Evolutionary conservation across 2,888 invertebrate species (phyloP).

Genomic region (Philopedon plagiatum): DNA sequence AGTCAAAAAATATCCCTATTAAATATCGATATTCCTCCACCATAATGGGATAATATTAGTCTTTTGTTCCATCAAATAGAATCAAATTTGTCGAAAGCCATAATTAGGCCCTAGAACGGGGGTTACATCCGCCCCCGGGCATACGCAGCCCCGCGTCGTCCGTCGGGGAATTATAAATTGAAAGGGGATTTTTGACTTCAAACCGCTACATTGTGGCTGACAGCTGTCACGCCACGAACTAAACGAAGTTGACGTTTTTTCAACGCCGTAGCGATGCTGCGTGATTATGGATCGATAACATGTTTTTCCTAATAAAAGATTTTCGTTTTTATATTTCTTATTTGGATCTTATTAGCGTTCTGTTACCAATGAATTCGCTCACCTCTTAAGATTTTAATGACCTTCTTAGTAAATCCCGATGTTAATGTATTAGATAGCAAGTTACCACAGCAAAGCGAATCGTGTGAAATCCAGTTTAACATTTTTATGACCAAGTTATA

Average conservation of each 20-base stretch:
- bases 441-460: no score
- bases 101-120: conserved; percentile 61
- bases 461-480: no score
- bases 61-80: conserved; percentile 54
- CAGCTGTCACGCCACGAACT: conserved; percentile 67
- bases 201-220: conserved; percentile 69
- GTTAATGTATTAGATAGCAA: no score
- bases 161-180: conserved; percentile 66
- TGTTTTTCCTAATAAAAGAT: neutral
- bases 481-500: no score
- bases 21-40: conserved; percentile 4
- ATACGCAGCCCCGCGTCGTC: conserved; percentile 40
- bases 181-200: conserved; percentile 67
- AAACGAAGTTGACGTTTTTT: conserved; percentile 66
- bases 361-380: no score
- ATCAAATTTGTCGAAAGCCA: conserved; percentile 61
- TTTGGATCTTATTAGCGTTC: neutral
- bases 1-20: neutral
- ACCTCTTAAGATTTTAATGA: no score
- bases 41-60: conserved; percentile 15
- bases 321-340: neutral
- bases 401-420: no score
- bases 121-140: conserved; percentile 50
- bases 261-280: conserved; percentile 1
- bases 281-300: conserved; percentile 22